These are phyloP conservation scores for Hemibates koningsi DNA, from an alignment of 2,113 vertebrate species.

Conservation along the genomic window DNA sequence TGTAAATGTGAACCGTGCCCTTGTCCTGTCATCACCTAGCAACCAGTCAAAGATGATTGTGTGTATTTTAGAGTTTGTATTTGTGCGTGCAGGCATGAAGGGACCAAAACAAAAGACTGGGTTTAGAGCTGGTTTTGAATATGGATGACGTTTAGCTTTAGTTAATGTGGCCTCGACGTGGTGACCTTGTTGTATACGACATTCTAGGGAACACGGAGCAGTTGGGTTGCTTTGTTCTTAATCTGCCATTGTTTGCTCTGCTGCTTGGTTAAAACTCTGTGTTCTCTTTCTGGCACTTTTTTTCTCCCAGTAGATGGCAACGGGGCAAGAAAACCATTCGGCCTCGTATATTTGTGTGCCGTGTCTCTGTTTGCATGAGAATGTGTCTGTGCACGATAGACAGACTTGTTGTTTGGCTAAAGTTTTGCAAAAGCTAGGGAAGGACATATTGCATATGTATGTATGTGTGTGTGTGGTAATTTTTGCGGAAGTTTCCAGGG, in stretches of 20 bases:
- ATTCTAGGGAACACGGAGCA: background rate
- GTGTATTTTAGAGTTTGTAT: background rate
- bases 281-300: conserved; percentile 38
- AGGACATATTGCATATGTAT: background rate
- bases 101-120: background rate
- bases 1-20: background rate
- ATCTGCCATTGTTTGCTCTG: conserved; percentile 39
- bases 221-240: conserved; percentile 11
- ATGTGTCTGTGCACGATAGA: background rate
- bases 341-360: background rate
- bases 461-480: background rate
- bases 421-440: conserved; percentile 8
- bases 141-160: background rate
- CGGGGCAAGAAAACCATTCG: background rate
- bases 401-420: background rate
- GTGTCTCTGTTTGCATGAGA: background rate
- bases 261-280: background rate
- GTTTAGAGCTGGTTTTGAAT: background rate
- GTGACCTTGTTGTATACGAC: background rate
- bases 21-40: background rate
- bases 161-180: background rate
- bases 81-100: background rate
- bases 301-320: background rate
- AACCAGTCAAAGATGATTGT: background rate
- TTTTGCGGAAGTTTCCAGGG: background rate